Base-by-base conservation (phyloP, 2,113 vertebrate species). In the Dinomys branickii region DNA sequence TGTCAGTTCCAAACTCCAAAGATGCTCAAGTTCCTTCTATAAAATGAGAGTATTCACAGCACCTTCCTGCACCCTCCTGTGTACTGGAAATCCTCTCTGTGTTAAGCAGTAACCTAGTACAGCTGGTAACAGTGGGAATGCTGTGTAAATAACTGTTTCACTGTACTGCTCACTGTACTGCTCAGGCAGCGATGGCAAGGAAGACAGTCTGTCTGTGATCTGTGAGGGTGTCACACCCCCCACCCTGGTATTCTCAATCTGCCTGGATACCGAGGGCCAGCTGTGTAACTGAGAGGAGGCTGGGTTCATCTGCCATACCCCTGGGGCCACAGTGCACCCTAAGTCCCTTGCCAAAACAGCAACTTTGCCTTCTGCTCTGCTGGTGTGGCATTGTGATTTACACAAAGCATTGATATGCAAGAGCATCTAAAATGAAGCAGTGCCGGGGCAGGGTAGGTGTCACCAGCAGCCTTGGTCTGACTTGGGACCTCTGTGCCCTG, bases 41-140 rank as follows among this genome's bases (percentile, higher is more conserved):
- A n/a, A 58, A 47, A 3, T 44, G 44, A 20, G 7, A 6, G 19
- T 1, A 0, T 19, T n/a, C 19, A 28, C n/a, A 1, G 2, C 71
- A 50, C 38, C 28, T 22, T 22, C 33, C 30, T 52, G 33, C 17
- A 35, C 52, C 13, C 6, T 47, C 38, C 13, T 5, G 20, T 9
- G 44, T 50, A 5, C 58, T n/a, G 65, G 44, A 11, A 52, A 8
- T 24, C 33, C 14, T 22, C 69, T 67, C 50, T 52, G 30, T 61
- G 30, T 90, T 67, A 38, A n/a, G 85, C 50, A n/a, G 69, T 41
- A 22, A 35, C 47, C 47, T 35, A 52, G 50, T 33, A 80, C 14
- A 14, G 17, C 19, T 1, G 69, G 56, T 47, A 77, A 58, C 12
- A 47, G 61, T 83, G 61, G 61, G 38, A 84, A 58, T 13, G 54